phyloP scores from a whole-genome alignment of 2,888 invertebrate species.

The Melanostoma mellinum region DNA sequence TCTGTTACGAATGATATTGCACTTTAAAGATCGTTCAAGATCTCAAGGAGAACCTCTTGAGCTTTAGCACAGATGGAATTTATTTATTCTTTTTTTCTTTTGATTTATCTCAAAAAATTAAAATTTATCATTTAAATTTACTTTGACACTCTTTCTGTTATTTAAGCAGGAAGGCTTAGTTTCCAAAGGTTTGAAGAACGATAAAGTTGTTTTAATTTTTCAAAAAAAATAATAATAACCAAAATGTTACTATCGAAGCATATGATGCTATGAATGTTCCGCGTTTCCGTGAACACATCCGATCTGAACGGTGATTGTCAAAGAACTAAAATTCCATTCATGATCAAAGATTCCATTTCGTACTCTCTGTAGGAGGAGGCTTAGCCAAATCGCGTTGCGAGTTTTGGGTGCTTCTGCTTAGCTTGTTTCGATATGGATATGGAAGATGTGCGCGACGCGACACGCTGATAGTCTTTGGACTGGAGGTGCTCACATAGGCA shows the following conservation, averaged over 20 bases:
- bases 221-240: not conserved
- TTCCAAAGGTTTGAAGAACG: conserved; percentile 15
- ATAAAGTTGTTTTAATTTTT: not conserved
- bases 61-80: conserved; percentile 18
- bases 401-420: conserved; percentile 22
- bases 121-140: not conserved
- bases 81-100: no score
- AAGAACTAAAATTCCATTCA: conserved; percentile 79
- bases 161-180: not conserved
- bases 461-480: conserved; percentile 28
- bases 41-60: conserved; percentile 68
- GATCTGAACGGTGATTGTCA: conserved; percentile 77
- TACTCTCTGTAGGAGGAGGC: conserved; percentile 26
- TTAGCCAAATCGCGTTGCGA: conserved; percentile 6
- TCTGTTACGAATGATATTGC: conserved; percentile 67
- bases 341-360: conserved; percentile 71
- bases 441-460: conserved; percentile 46
- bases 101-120: not conserved
- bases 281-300: conserved; percentile 76
- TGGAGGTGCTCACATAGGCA: conserved; percentile 2
- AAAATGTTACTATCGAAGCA: conserved; percentile 24
- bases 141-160: not conserved
- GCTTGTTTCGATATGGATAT: conserved; percentile 21
- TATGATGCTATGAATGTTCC: conserved; percentile 31
- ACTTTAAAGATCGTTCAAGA: conserved; percentile 70